Evolutionary conservation across 2,888 invertebrate species (phyloP), one percentile per base, ranked within the genome.

Genomic region (Dasysyrphus albostriatus): DNA sequence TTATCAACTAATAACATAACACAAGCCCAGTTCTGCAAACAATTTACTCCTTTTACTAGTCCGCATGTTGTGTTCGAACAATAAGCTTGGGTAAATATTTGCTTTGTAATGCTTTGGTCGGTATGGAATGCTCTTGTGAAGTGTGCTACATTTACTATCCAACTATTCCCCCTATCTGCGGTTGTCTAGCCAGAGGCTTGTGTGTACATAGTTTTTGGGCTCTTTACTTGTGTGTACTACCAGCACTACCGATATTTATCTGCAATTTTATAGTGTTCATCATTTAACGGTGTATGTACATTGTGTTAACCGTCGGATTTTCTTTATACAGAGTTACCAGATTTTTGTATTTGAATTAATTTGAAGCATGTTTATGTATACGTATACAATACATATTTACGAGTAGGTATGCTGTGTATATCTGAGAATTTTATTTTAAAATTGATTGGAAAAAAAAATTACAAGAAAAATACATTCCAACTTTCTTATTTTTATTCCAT

Each of bases 11-110:
- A 80, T 80, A 76, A 67, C 51, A 72, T 29, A 58, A 67, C 84
- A 84, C 72, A 80, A 72, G 67, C 59, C 44, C 49, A 65, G 65
- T 70, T 80, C 34, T 16, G 72, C 75, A 84, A 84, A 72, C 80
- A 65, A 75, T 72, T 84, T 80, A 51, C 76, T 76, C 75, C 65
- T 65, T 59, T 19, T 19, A 14, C 1, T 24, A 54, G 29, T 54
- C 29, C 29, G 24, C 24, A 29, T 32, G 29, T 24, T 32, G 29
- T 24, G 34, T 67, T 51, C 70, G 65, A 59, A 72, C 70, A 72
- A 72, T 75, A 54, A 83, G 59, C 70, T 47, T 39, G 44, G 54
- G 76, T 59, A 84, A 84, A 84, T 84, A 24, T 84, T 84, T 80
- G 67, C 56, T 70, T 63, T 74, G 79, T 59, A 78, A 67, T 59